Evolutionary conservation across 2,113 vertebrate species (phyloP).

Genomic region (Glaucomys volans): DNA sequence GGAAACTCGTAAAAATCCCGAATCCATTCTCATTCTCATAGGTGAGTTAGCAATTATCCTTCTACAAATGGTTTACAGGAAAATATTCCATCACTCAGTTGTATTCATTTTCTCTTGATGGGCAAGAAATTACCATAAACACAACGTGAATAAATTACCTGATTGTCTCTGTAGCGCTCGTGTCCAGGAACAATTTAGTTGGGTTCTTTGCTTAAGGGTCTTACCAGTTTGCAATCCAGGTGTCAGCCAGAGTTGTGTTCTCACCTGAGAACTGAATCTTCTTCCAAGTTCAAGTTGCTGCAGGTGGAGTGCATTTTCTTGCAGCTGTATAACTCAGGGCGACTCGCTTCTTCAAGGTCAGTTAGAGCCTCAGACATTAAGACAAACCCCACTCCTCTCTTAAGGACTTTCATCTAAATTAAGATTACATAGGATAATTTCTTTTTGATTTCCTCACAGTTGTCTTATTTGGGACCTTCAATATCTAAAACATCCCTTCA

Average conservation of each 20-base stretch:
- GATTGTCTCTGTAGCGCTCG: not conserved
- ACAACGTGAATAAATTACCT: not conserved
- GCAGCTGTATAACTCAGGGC: fast-evolving
- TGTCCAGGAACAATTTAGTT: not conserved
- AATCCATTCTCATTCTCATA: not conserved
- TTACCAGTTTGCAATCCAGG: not conserved
- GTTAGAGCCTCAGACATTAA: not conserved
- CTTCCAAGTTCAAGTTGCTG: not conserved
- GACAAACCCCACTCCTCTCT: not conserved
- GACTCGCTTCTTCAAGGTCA: not conserved
- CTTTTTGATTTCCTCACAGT: not conserved
- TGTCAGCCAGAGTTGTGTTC: not conserved
- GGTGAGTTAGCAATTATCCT: not conserved
- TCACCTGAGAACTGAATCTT: not conserved
- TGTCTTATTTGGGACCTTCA: not conserved
- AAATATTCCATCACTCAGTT: constrained; percentile 11
- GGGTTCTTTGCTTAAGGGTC: not conserved
- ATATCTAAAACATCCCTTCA: not conserved
- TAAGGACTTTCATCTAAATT: not conserved
- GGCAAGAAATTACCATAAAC: not conserved
- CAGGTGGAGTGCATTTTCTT: not conserved
- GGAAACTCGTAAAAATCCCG: not conserved
- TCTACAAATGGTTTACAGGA: not conserved
- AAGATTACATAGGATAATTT: not conserved
- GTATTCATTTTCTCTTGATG: not conserved